Conservation (phyloP, 2,888 invertebrate genomes). For the Tinea semifulvella region DNA sequence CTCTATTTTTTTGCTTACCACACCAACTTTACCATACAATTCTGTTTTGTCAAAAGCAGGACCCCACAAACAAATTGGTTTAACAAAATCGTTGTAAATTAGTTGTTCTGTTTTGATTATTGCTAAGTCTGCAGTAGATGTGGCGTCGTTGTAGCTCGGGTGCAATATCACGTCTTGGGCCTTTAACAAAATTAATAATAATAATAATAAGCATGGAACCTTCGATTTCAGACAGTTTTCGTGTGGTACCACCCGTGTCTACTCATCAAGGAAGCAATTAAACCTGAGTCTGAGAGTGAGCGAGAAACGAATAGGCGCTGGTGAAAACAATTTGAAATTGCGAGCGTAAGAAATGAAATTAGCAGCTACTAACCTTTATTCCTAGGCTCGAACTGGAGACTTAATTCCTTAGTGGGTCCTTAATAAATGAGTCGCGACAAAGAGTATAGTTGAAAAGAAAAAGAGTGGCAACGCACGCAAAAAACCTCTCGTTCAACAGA, state of each 20-base stretch:
- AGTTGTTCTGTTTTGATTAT: constrained; percentile 42
- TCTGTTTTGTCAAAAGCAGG: constrained; percentile 44
- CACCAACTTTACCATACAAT: constrained; percentile 39
- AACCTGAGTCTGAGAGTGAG: too few species aligned
- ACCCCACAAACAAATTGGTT: constrained; percentile 55
- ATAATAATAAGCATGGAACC: neutral
- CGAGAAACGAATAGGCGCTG: too few species aligned
- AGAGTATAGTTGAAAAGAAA: too few species aligned
- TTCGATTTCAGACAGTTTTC: neutral
- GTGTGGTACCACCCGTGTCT: neutral
- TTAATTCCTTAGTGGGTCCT: too few species aligned
- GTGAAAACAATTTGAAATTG: too few species aligned
- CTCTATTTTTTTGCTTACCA: constrained; percentile 38
- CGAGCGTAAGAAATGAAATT: too few species aligned
- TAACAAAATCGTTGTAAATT: constrained; percentile 42
- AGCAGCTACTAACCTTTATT: too few species aligned
- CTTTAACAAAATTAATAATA: constrained; percentile 27
- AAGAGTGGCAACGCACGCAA: too few species aligned
- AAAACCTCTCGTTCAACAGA: too few species aligned
- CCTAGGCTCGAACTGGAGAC: too few species aligned
- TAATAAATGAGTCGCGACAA: too few species aligned
- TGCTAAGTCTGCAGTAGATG: constrained; percentile 47
- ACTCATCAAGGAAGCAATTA: too few species aligned
- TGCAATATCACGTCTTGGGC: constrained; percentile 40
- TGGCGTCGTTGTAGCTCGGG: constrained; percentile 34